Conservation (phyloP, 2,797 vertebrate species). For the Ispidina lecontei region DNA sequence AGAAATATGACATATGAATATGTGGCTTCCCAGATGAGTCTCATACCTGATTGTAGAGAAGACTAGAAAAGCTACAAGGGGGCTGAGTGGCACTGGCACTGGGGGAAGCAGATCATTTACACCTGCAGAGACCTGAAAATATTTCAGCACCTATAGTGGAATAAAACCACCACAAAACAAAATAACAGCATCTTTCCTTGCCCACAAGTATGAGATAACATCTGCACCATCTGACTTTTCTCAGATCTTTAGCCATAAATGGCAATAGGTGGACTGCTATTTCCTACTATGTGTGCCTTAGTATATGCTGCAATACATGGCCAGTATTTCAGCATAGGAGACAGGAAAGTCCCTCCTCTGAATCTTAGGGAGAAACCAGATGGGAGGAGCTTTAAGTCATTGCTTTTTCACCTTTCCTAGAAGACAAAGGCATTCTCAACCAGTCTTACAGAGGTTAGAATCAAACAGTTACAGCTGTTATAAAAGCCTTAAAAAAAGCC, state of each 20-base stretch:
- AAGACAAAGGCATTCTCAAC: neutral
- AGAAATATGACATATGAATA: neutral
- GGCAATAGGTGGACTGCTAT: neutral
- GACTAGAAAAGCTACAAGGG: neutral
- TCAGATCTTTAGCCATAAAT: neutral
- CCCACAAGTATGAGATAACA: neutral
- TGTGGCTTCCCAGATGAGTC: neutral
- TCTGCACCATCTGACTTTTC: neutral
- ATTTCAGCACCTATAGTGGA: neutral
- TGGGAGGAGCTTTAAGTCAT: neutral
- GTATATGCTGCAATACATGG: neutral
- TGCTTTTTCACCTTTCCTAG: neutral
- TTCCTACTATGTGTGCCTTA: neutral
- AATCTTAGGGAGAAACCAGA: neutral
- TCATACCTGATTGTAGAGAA: neutral
- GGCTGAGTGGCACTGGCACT: rapidly evolving
- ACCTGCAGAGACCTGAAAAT: neutral
- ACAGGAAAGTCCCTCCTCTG: neutral
- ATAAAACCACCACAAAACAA: neutral
- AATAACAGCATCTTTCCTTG: neutral
- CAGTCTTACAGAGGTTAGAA: neutral
- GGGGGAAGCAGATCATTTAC: neutral
- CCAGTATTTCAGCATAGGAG: neutral
- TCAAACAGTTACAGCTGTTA: neutral
- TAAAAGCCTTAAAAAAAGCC: neutral